These are phyloP conservation scores for Tamias sibiricus DNA, from an alignment of 2,113 vertebrate genomes.

Conservation along the genomic window DNA sequence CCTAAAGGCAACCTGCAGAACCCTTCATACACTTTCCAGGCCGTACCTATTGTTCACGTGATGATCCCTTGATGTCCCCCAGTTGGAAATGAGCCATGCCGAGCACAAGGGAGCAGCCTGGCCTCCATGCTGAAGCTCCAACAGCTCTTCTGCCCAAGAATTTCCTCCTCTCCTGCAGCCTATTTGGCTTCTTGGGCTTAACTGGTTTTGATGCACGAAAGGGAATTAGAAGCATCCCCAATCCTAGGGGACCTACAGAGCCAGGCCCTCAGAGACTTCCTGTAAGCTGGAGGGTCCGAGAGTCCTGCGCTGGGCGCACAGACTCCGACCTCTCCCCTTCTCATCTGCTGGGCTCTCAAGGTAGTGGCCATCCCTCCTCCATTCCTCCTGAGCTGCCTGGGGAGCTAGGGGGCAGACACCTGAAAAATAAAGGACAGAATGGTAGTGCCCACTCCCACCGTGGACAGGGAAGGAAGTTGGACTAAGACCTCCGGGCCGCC, in stretches of 20 bases:
- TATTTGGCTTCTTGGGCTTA: constrained; percentile 8
- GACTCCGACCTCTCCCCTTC: background rate
- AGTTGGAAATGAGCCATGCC: background rate
- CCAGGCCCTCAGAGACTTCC: background rate
- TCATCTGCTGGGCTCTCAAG: background rate
- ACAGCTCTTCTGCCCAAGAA: background rate
- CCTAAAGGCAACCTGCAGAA: background rate
- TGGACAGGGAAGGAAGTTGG: background rate
- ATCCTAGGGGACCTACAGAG: background rate
- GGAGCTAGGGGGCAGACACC: background rate
- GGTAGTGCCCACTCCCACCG: background rate
- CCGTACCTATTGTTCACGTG: background rate
- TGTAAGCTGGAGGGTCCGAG: background rate
- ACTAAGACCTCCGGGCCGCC: background rate
- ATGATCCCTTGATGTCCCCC: background rate
- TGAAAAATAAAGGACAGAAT: background rate
- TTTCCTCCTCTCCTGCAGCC: background rate
- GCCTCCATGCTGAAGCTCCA: background rate
- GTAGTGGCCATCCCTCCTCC: background rate
- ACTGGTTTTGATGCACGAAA: background rate
- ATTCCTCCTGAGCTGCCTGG: rapidly evolving
- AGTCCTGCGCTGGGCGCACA: background rate
- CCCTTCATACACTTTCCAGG: background rate
- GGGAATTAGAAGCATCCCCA: background rate
- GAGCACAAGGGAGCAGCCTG: background rate